phyloP scores from a whole-genome alignment of 2,888 invertebrate species.

The Tipula confusa region DNA sequence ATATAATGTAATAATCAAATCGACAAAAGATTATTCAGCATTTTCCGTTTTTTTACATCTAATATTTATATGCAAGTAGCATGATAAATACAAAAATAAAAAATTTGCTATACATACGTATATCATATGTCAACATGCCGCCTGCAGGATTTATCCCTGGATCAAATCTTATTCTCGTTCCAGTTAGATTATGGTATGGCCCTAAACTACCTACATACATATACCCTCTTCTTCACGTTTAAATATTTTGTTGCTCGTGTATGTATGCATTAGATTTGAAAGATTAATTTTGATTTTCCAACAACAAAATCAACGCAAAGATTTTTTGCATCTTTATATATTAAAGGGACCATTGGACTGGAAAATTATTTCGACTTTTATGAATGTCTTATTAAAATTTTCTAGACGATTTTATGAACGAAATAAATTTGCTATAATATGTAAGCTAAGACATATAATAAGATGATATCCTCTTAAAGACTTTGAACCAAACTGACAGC shows the following conservation, averaged over 20 bases:
- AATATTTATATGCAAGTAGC: not conserved
- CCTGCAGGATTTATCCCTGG: not conserved
- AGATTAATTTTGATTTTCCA: not conserved
- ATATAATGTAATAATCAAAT: conserved; percentile 5
- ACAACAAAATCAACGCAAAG: not conserved
- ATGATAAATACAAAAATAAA: not conserved
- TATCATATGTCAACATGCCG: not conserved
- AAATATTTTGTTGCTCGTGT: not conserved
- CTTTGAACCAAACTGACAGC: not conserved
- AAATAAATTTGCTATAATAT: not conserved
- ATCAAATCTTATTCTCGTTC: not conserved
- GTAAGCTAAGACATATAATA: not conserved
- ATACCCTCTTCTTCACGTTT: not conserved
- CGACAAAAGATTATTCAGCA: conserved; percentile 3
- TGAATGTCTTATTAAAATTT: not conserved
- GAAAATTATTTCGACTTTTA: not conserved
- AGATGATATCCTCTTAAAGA: not conserved
- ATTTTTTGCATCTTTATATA: not conserved
- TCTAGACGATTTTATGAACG: not conserved
- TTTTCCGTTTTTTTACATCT: not conserved
- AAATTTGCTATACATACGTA: not conserved
- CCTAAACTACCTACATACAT: not conserved
- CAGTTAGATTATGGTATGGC: not conserved
- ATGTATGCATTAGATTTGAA: not conserved
- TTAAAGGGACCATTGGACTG: not conserved